Base-by-base conservation (phyloP, 2,888 invertebrate genomes). In the Ormia ochracea region DNA sequence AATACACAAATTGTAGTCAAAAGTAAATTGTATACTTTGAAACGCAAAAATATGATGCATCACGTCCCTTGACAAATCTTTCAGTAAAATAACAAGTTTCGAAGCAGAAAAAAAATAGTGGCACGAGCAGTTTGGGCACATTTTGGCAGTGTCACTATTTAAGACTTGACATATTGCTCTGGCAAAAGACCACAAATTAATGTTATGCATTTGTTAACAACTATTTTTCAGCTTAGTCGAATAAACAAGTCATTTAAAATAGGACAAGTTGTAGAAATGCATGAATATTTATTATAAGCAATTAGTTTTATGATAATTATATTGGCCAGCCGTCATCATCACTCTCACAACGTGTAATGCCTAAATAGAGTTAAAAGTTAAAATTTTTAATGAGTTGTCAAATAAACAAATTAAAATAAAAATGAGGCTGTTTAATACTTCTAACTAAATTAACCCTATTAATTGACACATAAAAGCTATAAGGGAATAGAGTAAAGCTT, bases 191-290 rank as follows among this genome's bases (percentile, higher is more conserved):
- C 23, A 66, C 17, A 56, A 58, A 58, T 66, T 66, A 66, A 50
- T 74, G 66, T 75, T 68, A 43, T 41, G 59, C 59, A 59, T 59
- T 31, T 75, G 58, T 75, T 75, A 75, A 66, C 58, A 65, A 28
- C n/a, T 43, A 17, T 58, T 14, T 19, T 41, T 14, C 1, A 56
- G 17, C 6, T n/a, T n/a, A 19, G 7, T 5, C n/a, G 17, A 36
- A 28, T 63, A 28, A 56, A 63, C 52, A 56, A 72, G 43, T 54
- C 19, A 43, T 45, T 72, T 54, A 10, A 61, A 48, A 21, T 31
- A 61, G 38, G 19, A 50, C 17, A 58, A 45, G 7, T 36, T 23
- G 26, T 19, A 21, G 23, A 41, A 45, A 61, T 14, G 45, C 31
- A 41, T 41, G 21, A 17, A n/a, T n/a, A n/a, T n/a, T 63, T 63